Conservation (phyloP, 2,888 invertebrate genomes). For the Cephalotes varians region DNA sequence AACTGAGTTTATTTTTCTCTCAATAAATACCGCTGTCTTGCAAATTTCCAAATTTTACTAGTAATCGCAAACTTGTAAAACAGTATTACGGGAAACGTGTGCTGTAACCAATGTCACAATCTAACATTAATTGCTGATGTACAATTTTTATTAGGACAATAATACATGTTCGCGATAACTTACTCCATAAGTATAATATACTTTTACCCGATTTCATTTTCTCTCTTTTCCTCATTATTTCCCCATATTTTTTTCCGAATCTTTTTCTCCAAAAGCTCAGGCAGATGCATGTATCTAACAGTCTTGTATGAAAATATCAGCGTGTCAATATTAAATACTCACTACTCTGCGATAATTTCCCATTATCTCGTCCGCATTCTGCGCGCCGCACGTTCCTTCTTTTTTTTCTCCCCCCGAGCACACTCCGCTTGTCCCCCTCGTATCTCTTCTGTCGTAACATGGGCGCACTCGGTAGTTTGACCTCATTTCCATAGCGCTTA, state of each 20-base stretch:
- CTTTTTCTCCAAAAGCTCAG: background rate
- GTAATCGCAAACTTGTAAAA: background rate
- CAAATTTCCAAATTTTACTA: background rate
- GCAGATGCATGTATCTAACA: background rate
- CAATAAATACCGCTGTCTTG: background rate
- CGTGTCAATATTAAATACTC: background rate
- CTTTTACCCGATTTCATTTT: background rate
- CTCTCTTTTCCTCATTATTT: background rate
- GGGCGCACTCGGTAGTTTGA: conserved; percentile 73
- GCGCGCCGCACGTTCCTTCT: conserved; percentile 51
- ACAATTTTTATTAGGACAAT: background rate
- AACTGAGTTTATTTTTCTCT: background rate
- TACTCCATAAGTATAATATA: background rate
- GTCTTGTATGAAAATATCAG: background rate
- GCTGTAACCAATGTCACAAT: background rate
- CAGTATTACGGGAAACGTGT: background rate
- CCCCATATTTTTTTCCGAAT: background rate
- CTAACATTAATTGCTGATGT: background rate
- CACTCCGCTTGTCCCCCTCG: conserved; percentile 29
- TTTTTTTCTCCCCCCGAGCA: conserved; percentile 33
- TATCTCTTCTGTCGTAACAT: conserved; percentile 62
- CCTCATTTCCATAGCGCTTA: conserved; percentile 80
- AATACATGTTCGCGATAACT: background rate
- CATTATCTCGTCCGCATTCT: conserved; percentile 70
- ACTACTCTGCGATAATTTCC: conserved; percentile 60